These are phyloP conservation scores for Sandelia bainsii DNA, from an alignment of 2,797 vertebrate genomes.

Conservation along the genomic window DNA sequence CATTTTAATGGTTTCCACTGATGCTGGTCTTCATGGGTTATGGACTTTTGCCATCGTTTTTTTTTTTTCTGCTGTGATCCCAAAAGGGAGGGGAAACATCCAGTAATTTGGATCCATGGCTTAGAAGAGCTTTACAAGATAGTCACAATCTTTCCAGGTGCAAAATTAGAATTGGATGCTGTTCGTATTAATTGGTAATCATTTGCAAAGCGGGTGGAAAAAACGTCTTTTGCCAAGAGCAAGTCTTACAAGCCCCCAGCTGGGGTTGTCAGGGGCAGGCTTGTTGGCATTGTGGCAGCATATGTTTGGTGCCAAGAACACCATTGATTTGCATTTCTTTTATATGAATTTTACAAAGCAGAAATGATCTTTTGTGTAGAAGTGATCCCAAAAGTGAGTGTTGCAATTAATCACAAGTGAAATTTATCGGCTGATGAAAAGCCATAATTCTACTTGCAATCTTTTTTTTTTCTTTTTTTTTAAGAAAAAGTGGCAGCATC, in stretches of 20 bases:
- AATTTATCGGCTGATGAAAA: conserved; percentile 92
- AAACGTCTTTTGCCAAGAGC: conserved; percentile 88
- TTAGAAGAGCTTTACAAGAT: conserved; percentile 75
- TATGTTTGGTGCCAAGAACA: conserved; percentile 92
- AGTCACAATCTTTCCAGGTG: conserved; percentile 86
- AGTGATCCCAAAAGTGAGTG: conserved; percentile 89
- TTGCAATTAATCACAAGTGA: conserved; percentile 92
- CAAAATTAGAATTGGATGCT: conserved; percentile 88
- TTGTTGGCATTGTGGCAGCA: conserved; percentile 90
- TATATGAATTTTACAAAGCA: conserved; percentile 90
- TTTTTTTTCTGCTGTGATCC: conserved; percentile 34
- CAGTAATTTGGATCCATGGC: conserved; percentile 76
- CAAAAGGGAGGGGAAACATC: conserved; percentile 43
- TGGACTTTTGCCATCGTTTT: conserved; percentile 62
- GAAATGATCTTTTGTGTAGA: conserved; percentile 89
- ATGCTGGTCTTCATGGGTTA: conserved; percentile 36
- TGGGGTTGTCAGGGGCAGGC: conserved; percentile 90
- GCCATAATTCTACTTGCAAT: conserved; percentile 88
- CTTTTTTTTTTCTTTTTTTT: conserved; percentile 74
- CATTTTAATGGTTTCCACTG: conserved; percentile 39
- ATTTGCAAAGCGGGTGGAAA: conserved; percentile 89
- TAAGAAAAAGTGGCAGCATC: conserved; percentile 86
- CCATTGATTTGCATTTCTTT: conserved; percentile 92
- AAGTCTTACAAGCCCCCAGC: conserved; percentile 90
- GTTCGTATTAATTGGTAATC: conserved; percentile 91